Evolutionary conservation across 2,113 vertebrate species (phyloP), one percentile per base, ranked within the genome.

Genomic region (Caracal caracal): DNA sequence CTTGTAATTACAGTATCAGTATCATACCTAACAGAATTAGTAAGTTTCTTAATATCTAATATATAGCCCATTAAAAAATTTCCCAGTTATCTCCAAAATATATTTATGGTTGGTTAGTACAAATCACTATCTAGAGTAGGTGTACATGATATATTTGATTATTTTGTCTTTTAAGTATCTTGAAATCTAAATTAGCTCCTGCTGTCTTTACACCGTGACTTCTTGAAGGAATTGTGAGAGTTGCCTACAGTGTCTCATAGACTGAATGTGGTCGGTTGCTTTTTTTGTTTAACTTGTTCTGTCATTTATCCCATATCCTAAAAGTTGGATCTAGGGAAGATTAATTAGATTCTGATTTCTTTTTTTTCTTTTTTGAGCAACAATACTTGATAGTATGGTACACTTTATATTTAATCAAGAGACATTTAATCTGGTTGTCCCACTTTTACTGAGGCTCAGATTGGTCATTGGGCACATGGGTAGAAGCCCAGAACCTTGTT

Each of bases 1-100:
- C 61, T 65, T 75, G 7, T 88, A 75, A 75, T 51, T 89, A 68
- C 9, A 81, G 16, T 73, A 24, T 56, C 40, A 92, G 1, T 94
- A 51, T 95, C 35, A n/a, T 51, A 88, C 6, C 35, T 88, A 75
- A 35, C 22, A 80, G 35, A 87, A 28, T 92, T 96, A 95, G 53
- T 47, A 71, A 61, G 20, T 93, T 63, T 71, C 2, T 92, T 95
- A 86, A 28, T 88, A 53, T 73, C 47, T 92, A 63, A 66, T 80
- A 93, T 70, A 1, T 12, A 68, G 33, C 73, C 33, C 20, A 89
- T 70, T 88, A 35, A 13, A 66, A 86, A 73, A 53, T 83, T 78
- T 88, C 13, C 4, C 59, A 65, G 0, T 81, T 88, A 51, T 53
- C 59, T 94, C 20, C 37, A 43, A 76, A 78, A 47, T 83, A 22